These are phyloP conservation scores for Himalopsyche tibetana DNA, from an alignment of 2,888 invertebrate species.

Conservation along the genomic window DNA sequence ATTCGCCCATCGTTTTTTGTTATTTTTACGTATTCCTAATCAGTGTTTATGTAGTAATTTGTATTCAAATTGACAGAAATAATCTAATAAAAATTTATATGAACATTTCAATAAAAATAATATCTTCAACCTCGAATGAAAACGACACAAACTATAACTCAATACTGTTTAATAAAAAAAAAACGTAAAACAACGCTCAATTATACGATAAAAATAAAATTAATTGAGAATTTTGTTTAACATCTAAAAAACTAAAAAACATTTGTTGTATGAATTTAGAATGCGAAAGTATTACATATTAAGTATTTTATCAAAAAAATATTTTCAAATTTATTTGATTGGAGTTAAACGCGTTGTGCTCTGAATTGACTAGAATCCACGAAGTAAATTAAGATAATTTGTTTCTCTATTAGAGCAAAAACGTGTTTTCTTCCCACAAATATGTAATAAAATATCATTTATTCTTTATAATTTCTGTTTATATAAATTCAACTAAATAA, in stretches of 20 bases:
- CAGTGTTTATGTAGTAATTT: slow-evolving; percentile 4
- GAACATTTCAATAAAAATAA: not conserved
- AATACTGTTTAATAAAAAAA: not conserved
- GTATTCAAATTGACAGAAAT: not conserved
- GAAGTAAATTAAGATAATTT: too few relatives aligned
- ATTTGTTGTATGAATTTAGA: not conserved
- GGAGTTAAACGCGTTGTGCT: too few relatives aligned
- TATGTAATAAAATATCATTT: too few relatives aligned
- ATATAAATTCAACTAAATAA: too few relatives aligned
- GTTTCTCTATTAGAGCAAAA: too few relatives aligned
- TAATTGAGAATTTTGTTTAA: not conserved
- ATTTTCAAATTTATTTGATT: not conserved
- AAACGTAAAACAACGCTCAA: too few relatives aligned
- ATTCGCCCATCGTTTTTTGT: not conserved
- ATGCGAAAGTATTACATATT: not conserved
- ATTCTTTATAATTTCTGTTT: too few relatives aligned
- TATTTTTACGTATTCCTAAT: not conserved
- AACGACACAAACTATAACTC: not conserved
- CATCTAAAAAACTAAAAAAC: not conserved
- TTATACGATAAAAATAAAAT: too few relatives aligned
- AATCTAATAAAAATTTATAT: slow-evolving; percentile 1
- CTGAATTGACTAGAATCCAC: too few relatives aligned
- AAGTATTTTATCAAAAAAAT: not conserved
- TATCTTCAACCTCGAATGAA: not conserved
- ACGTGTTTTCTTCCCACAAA: too few relatives aligned